Conservation (phyloP, 2,888 invertebrate species). For the Andrena dorsata region DNA sequence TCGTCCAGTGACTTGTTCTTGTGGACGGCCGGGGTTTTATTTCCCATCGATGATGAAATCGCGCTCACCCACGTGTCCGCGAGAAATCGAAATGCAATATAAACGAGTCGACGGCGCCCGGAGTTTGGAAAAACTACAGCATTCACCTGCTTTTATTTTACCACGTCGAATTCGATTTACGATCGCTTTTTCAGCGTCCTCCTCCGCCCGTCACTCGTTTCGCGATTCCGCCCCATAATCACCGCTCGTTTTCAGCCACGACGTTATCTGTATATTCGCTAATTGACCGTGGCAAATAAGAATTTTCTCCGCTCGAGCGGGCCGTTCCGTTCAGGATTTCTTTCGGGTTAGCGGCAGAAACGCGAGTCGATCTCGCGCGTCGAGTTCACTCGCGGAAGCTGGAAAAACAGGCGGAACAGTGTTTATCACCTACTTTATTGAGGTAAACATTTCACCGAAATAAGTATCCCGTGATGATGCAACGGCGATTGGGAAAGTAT, state of each 20-base stretch:
- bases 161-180: slow-evolving; percentile 20
- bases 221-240: slow-evolving; percentile 7
- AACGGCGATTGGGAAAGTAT: too few species aligned
- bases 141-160: not conserved
- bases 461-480: too few species aligned
- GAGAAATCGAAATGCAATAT: not conserved
- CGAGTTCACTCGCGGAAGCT: not conserved
- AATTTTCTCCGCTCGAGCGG: slow-evolving; percentile 71
- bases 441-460: too few species aligned
- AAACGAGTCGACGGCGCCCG: not conserved
- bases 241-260: slow-evolving; percentile 41
- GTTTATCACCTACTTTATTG: not conserved
- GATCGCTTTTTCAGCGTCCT: slow-evolving; percentile 22
- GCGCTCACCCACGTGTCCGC: slow-evolving; percentile 1
- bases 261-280: slow-evolving; percentile 63
- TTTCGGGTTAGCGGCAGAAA: slow-evolving; percentile 53
- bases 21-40: not conserved
- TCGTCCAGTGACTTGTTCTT: slow-evolving; percentile 5
- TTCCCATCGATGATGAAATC: not conserved
- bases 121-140: not conserved
- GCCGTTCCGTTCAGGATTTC: slow-evolving; percentile 54
- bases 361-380: slow-evolving; percentile 21
- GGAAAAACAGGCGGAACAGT: not conserved
- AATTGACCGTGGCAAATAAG: slow-evolving; percentile 76
- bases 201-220: not conserved